Base-by-base conservation (phyloP, 2,888 invertebrate genomes). In the Pollenia angustigena region DNA sequence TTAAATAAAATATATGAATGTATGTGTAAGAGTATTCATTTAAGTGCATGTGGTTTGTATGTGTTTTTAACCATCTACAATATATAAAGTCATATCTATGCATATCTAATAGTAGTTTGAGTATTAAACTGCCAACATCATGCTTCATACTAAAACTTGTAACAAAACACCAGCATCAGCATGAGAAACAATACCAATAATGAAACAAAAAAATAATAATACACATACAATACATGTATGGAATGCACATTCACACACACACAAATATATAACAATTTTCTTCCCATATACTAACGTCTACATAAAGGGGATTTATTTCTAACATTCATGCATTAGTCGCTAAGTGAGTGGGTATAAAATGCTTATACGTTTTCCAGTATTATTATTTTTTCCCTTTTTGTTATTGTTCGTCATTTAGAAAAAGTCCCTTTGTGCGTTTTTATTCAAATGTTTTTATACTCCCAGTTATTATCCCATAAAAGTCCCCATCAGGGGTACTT, bases 1-100 rank as follows among this genome's bases (percentile, higher is more conserved):
- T 90, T 92, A 91, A 91, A 91, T 91, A 90, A 89, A 87, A 18
- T 69, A 42, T 50, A 12, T 69, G 46, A 58, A 16, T 69, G 46
- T 66, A 16, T 71, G 40, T 54, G 18, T 58, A 42, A 32, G n/a
- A 54, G 32, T 48, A 48, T 76, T 48, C 54, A 64, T 71, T 14
- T 18, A 23, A 23, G 48, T 62, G 62, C 40, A 32, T 66, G 7
- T 78, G 18, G n/a, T 54, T 16, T 82, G 48, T 50, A 16, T 50
- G 40, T 18, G 50, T 11, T 18, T 46, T 18, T 12, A 50, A 8
- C n/a, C 56, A 64, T 74, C 23, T 79, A 72, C 74, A 62, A 32
- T 32, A 32, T 54, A 62, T 64, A 64, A 62, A 76, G 48, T 68
- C 60, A 66, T 68, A 74, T 60, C 48, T 84, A 64, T 79, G 74